Conservation (phyloP, 1,140 invertebrate genomes). For the Antheraea pernyi region DNA sequence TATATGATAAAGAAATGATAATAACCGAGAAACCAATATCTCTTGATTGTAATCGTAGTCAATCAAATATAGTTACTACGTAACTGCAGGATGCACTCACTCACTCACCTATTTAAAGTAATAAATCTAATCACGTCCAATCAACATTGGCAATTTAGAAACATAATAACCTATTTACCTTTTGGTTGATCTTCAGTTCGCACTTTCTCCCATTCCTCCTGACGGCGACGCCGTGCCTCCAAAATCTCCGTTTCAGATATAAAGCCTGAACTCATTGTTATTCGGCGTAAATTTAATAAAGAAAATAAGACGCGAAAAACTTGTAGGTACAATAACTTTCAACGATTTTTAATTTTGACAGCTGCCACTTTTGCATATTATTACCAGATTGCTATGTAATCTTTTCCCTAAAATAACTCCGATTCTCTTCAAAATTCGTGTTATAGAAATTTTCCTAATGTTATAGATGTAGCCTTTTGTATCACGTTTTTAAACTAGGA, state of each 20-base stretch:
- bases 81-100: not conserved
- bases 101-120: not conserved
- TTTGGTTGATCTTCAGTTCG: constrained; percentile 92
- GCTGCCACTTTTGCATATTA: not conserved
- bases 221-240: constrained; percentile 87
- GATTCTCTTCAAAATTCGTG: too few relatives aligned
- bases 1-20: too few relatives aligned
- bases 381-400: too few relatives aligned
- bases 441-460: too few relatives aligned
- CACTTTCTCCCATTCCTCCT: constrained; percentile 97
- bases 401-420: too few relatives aligned
- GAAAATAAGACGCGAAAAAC: not conserved
- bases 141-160: constrained; percentile 10
- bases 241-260: constrained; percentile 92
- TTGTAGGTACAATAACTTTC: not conserved
- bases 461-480: too few relatives aligned
- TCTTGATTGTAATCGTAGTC: too few relatives aligned
- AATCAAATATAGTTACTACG: not conserved
- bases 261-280: constrained; percentile 91
- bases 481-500: too few relatives aligned
- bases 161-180: constrained; percentile 79
- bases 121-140: constrained; percentile 1
- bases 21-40: too few relatives aligned
- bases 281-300: not conserved
- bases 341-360: not conserved